Evolutionary conservation across 2,113 vertebrate species (phyloP).

Genomic region (Nothoprocta pentlandii): DNA sequence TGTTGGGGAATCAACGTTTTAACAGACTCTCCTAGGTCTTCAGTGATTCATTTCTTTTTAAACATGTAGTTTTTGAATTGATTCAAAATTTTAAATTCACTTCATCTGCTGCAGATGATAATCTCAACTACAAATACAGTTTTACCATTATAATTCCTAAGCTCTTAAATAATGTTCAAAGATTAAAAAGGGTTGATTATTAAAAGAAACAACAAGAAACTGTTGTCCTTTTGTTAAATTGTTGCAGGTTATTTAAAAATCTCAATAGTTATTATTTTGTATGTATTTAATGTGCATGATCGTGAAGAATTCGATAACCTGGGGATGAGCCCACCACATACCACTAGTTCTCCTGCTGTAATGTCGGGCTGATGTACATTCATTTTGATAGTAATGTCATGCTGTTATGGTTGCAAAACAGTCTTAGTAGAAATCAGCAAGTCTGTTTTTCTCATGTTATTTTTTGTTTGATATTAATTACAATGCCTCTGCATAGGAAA

Average conservation of each 20-base stretch:
- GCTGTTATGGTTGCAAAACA: background rate
- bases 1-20: background rate
- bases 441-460: background rate
- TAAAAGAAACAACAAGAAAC: background rate
- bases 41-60: conserved; percentile 28
- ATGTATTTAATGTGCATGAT: background rate
- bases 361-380: background rate
- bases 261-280: background rate
- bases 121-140: background rate
- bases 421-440: background rate
- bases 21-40: conserved; percentile 3
- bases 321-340: background rate
- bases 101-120: background rate
- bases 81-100: background rate
- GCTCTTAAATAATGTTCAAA: background rate
- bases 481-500: background rate
- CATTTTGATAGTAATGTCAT: background rate
- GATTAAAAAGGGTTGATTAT: background rate
- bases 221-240: background rate
- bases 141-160: background rate
- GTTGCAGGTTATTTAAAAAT: conserved; percentile 1
- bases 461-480: background rate
- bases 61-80: conserved; percentile 23
- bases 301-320: background rate
- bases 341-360: background rate